These are phyloP conservation scores for Cosmorhoe ocellata DNA, from an alignment of 2,888 invertebrate genomes.

Conservation along the genomic window DNA sequence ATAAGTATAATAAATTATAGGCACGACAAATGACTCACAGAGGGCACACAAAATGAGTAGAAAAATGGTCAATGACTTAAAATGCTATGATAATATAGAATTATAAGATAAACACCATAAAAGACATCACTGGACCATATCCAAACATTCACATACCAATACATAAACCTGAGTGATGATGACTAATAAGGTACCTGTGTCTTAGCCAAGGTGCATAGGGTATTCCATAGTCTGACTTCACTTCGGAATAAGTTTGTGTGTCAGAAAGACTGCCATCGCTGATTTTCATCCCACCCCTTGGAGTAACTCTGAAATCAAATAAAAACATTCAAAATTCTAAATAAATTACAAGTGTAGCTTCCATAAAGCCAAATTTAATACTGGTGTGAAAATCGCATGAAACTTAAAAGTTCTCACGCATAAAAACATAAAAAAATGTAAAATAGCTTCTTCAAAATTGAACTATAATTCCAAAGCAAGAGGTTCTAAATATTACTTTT, in stretches of 20 bases:
- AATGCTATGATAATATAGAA: conserved; percentile 37
- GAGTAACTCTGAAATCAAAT: conserved; percentile 64
- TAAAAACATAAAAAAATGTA: background rate
- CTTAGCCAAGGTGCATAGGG: conserved; percentile 93
- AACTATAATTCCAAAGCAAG: background rate
- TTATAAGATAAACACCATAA: conserved; percentile 13
- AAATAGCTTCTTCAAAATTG: background rate
- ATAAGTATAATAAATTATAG: conserved; percentile 13
- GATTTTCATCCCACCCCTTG: conserved; percentile 81
- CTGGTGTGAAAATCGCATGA: conserved; percentile 1
- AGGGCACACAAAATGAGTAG: conserved; percentile 33
- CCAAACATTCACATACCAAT: conserved; percentile 33
- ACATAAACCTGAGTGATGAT: background rate
- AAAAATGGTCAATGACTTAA: conserved; percentile 38
- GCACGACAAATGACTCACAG: conserved; percentile 33
- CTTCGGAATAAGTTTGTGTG: conserved; percentile 88
- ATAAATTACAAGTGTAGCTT: background rate
- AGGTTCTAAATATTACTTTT: too few species aligned
- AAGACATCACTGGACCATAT: conserved; percentile 30
- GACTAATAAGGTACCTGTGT: conserved; percentile 84
- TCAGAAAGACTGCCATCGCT: conserved; percentile 93
- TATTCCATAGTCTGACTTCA: conserved; percentile 90
- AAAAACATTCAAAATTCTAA: background rate
- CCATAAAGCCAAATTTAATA: conserved; percentile 3
- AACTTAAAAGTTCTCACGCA: conserved; percentile 41